Evolutionary conservation across 2,113 vertebrate genomes (phyloP), one percentile per base, ranked within the genome.

Genomic region (Ceratotherium simum): DNA sequence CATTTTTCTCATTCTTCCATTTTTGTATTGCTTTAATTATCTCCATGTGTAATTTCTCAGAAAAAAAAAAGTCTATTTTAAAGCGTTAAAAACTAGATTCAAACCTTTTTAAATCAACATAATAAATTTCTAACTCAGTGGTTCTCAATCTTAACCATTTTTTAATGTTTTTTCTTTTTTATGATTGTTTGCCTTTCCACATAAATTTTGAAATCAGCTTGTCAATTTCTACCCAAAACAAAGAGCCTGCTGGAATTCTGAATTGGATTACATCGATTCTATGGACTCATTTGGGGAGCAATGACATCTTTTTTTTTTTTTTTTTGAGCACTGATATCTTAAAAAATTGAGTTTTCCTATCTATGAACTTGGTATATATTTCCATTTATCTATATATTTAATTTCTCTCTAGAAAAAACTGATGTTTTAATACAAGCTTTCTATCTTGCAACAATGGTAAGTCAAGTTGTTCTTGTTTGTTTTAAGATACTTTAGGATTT

Each of bases 1-100:
- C 6, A n/a, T 92, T 79, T 90, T 95, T 69, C 20, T 67, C 60
- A 86, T 46, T 67, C 2, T 51, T 20, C 7, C 12, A 62, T 88
- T 90, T 94, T 92, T 94, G 0, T 31, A 69, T 84, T 78, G 51
- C 60, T 86, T 92, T 88, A 31, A 67, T 89, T 92, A 60, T 20
- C 2, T 31, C 42, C 16, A 75, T 25, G 36, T 51, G 33, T 33
- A 88, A 62, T 48, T 89, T 97, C 79, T 91, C 48, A 70, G 42
- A 1, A 29, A 80, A 62, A 80, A 62, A 76, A 69, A 88, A 75
- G 73, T 60, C 39, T 46, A 48, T 65, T 93, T 54, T 83, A 21
- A 94, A 94, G 3, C 8, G 93, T 18, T 83, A 93, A 54, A 42
- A 81, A 82, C 14, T 33, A 87, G 23, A 69, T 58, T 5, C 27